Conservation (phyloP, 1,140 invertebrate genomes). For the Drosophila quadrilineata region DNA sequence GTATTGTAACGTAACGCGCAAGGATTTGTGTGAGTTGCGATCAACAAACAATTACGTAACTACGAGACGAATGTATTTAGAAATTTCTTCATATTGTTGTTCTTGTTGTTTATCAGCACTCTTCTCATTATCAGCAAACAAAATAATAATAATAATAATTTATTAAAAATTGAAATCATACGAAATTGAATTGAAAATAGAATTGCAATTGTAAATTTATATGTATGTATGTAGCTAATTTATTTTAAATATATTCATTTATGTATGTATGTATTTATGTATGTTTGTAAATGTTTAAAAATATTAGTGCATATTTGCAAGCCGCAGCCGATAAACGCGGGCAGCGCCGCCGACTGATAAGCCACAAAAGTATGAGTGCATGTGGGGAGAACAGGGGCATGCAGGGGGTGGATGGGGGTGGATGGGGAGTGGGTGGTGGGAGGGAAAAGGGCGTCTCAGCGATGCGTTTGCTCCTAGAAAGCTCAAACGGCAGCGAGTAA, state of each 20-base stretch:
- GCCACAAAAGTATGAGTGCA: constrained; percentile 1
- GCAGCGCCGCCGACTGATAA: constrained; percentile 20
- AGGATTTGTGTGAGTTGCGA: too few relatives aligned
- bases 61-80: too few relatives aligned
- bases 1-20: too few relatives aligned
- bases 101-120: constrained; percentile 9
- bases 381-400: neutral
- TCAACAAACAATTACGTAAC: too few relatives aligned
- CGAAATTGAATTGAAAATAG: constrained; percentile 14
- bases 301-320: constrained; percentile 30
- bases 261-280: too few relatives aligned
- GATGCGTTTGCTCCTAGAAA: constrained; percentile 56
- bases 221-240: too few relatives aligned
- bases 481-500: constrained; percentile 43
- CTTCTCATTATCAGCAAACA: constrained; percentile 43
- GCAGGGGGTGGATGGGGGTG: neutral
- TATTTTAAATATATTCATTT: too few relatives aligned
- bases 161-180: constrained; percentile 41
- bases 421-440: neutral
- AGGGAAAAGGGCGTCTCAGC: constrained; percentile 15
- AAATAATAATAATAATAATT: constrained; percentile 5
- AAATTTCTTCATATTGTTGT: neutral
- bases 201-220: constrained; percentile 22
- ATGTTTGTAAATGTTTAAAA: too few relatives aligned
- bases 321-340: constrained; percentile 4